Base-by-base conservation (phyloP, 2,888 invertebrate genomes). In the Lagria hirta region DNA sequence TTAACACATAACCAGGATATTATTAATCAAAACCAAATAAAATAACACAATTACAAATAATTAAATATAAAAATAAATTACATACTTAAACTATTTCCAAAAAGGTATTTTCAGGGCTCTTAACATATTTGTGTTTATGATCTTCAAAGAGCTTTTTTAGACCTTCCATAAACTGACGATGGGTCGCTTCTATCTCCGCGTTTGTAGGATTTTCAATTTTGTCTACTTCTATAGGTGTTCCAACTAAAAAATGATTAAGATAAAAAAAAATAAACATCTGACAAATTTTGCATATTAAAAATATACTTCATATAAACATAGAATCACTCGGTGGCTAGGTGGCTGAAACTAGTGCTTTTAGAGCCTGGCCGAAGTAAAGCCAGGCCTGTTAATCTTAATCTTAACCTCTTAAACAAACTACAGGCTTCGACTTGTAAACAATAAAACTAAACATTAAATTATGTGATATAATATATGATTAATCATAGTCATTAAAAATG, bases 81-180 rank as follows among this genome's bases (percentile, higher is more conserved):
- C n/a, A 18, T 24, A 24, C 10, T 29, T 17, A 40, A 32, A 43
- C 43, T 12, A 50, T 44, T 33, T 38, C 40, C 4, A 50, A 27
- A 12, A 44, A 6, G 3, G 33, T 24, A 2, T 48, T 29, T 2
- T 23, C 35, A 8, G 48, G 32, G 22, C 43, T 18, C 21, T 43
- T 32, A 11, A 37, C 21, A 27, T 48, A 48, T 28, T 24, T 35
- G 11, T 27, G n/a, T 10, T 48, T 48, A 13, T 48, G 13, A 2
- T 35, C 28, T n/a, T 48, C 45, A 17, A 48, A 48, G 1, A 48
- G 23, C 7, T 11, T 23, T 6, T 28, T 41, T n/a, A 46, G 22
- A 8, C 13, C 14, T 7, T 40, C 12, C 16, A 41, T 32, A 35
- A 48, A 48, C 28, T 41, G 20, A 33, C 35, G 22, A 15, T 46